Evolutionary conservation across 92 coral and sea anemone genomes (phyloP).

Genomic region (Metridium senile): DNA sequence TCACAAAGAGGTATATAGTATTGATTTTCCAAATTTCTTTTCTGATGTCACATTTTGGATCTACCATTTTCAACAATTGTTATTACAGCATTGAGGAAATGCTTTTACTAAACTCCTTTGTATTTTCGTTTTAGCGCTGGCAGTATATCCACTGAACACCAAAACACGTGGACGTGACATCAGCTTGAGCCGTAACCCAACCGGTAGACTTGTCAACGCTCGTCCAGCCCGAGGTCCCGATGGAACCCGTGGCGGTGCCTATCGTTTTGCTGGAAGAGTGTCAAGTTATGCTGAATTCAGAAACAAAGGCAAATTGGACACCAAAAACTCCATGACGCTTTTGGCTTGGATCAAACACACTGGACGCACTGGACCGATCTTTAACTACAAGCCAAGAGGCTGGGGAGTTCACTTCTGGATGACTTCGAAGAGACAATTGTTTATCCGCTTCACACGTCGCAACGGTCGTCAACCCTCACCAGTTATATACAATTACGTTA

Average conservation of each 20-base stretch:
- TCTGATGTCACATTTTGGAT: no score
- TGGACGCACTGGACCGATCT: constrained; percentile 80
- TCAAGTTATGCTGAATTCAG: constrained; percentile 70
- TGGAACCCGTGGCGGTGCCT: constrained; percentile 47
- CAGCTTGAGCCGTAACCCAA: constrained; percentile 56
- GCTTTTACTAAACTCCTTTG: no score
- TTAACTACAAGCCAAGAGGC: constrained; percentile 61
- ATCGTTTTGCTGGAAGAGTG: constrained; percentile 52
- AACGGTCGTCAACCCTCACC: constrained; percentile 35
- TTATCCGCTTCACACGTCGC: constrained; percentile 47
- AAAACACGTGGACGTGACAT: constrained; percentile 51
- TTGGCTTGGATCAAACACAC: constrained; percentile 71
- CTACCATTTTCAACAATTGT: no score
- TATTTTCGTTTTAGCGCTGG: constrained; percentile 35
- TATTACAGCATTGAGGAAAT: no score
- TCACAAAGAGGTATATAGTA: no score
- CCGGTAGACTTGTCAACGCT: constrained; percentile 15
- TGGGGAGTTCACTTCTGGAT: constrained; percentile 65
- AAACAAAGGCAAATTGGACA: constrained; percentile 62
- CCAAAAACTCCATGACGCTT: constrained; percentile 71
- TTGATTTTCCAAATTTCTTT: no score
- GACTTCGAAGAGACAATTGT: constrained; percentile 38
- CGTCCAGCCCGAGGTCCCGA: constrained; percentile 54
- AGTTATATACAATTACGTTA: background rate
- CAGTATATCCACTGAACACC: constrained; percentile 61